Percentiles rank a stretch among this genome's conserved stretches.
phyloP scores from a whole-genome alignment of 2,888 invertebrate species.

The Thymelicus lineola region DNA sequence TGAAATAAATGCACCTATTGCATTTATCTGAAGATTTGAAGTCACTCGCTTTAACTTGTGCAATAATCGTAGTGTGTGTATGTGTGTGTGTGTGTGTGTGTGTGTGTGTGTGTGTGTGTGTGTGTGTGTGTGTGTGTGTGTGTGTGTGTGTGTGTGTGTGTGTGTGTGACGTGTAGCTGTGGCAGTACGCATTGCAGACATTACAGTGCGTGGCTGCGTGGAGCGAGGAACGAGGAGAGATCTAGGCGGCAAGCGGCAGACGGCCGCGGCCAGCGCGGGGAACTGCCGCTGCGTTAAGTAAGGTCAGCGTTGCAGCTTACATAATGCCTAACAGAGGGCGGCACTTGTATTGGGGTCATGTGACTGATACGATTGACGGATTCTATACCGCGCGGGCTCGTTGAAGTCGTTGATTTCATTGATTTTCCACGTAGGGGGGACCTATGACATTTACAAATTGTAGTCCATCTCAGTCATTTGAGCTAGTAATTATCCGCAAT shows the following conservation, averaged over 20 bases:
- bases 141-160: too few species aligned
- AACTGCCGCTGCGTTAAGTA: conserved; percentile 67
- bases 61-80: too few species aligned
- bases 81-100: too few species aligned
- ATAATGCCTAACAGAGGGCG: conserved; percentile 56
- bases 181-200: neutral
- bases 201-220: conserved; percentile 8
- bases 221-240: conserved; percentile 15
- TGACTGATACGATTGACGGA: conserved; percentile 38
- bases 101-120: too few species aligned
- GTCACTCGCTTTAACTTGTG: too few species aligned
- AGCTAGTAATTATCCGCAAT: too few species aligned
- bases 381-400: conserved; percentile 18
- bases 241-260: neutral
- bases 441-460: too few species aligned
- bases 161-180: too few species aligned
- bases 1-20: too few species aligned
- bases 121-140: too few species aligned
- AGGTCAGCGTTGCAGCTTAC: conserved; percentile 69
- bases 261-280: conserved; percentile 42
- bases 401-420: neutral
- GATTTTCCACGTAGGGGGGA: neutral
- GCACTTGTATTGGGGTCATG: conserved; percentile 49
- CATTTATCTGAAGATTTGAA: too few species aligned
- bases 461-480: too few species aligned